These are phyloP conservation scores for Phyllopteryx taeniolatus DNA, from an alignment of 2,113 vertebrate species.

Conservation along the genomic window DNA sequence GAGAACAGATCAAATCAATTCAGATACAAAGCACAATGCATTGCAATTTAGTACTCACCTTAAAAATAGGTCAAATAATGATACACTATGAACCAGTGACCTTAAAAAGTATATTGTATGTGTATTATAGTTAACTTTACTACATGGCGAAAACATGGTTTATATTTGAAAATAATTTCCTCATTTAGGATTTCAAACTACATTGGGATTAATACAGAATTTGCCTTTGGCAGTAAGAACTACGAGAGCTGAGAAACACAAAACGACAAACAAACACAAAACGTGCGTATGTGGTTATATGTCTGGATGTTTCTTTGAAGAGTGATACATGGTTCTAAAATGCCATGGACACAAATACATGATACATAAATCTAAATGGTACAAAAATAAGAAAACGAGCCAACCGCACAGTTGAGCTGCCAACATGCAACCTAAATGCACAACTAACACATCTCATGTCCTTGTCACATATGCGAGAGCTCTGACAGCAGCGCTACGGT, in stretches of 20 bases:
- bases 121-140: neutral
- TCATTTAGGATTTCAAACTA: neutral
- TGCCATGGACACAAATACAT: neutral
- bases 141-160: neutral
- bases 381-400: constrained; percentile 32
- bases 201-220: neutral
- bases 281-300: neutral
- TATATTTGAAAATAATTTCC: neutral
- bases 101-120: too few species aligned
- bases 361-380: constrained; percentile 26
- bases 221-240: neutral
- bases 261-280: constrained; percentile 15
- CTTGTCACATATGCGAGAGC: constrained; percentile 39
- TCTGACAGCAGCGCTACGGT: constrained; percentile 30
- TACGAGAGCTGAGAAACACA: neutral
- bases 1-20: neutral
- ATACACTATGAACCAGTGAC: too few species aligned
- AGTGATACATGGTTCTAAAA: constrained; percentile 12
- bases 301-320: constrained; percentile 17
- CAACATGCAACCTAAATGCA: constrained; percentile 13
- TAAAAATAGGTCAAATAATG: too few species aligned
- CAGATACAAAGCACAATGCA: too few species aligned
- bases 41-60: too few species aligned
- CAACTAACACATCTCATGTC: constrained; percentile 46
- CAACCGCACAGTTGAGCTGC: constrained; percentile 15